Conservation (phyloP, 2,888 invertebrate species). For the Diloba caeruleocephala region DNA sequence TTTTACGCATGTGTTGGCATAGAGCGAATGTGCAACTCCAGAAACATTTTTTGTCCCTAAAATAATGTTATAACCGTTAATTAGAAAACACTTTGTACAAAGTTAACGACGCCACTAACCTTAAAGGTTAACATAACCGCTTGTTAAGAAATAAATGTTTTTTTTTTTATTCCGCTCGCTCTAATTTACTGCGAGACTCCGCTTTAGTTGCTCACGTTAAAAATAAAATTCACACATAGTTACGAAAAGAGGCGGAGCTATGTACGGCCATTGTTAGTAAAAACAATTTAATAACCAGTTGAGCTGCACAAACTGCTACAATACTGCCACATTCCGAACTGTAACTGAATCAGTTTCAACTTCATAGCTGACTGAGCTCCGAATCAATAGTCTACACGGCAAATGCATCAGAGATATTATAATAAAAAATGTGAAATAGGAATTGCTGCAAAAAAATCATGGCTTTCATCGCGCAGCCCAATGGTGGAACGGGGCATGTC, state of each 20-base stretch:
- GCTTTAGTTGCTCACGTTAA: slow-evolving; percentile 42
- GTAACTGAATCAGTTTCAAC: slow-evolving; percentile 75
- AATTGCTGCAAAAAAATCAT: slow-evolving; percentile 66
- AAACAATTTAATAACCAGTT: slow-evolving; percentile 77
- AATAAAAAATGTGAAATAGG: slow-evolving; percentile 51
- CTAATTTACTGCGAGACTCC: slow-evolving; percentile 50
- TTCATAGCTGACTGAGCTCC: slow-evolving; percentile 72
- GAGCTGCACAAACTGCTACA: slow-evolving; percentile 70
- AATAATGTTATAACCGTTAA: slow-evolving; percentile 42
- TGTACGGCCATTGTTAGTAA: slow-evolving; percentile 71
- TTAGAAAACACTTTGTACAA: slow-evolving; percentile 47
- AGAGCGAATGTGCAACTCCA: neutral
- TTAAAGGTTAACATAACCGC: slow-evolving; percentile 33
- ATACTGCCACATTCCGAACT: slow-evolving; percentile 70
- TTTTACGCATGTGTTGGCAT: neutral
- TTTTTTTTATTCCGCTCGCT: slow-evolving; percentile 43
- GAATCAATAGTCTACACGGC: slow-evolving; percentile 69
- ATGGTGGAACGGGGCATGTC: slow-evolving; percentile 78
- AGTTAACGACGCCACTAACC: slow-evolving; percentile 46
- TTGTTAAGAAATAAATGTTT: slow-evolving; percentile 54
- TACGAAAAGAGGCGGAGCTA: slow-evolving; percentile 65
- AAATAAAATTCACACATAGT: slow-evolving; percentile 67
- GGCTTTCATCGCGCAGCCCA: slow-evolving; percentile 63
- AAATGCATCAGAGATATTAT: slow-evolving; percentile 59
- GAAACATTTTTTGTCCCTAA: slow-evolving; percentile 14